A percentile compares a stretch with the other conserved stretches of the same genome.
These are phyloP conservation scores for Apis dorsata DNA, from an alignment of 1,140 invertebrate genomes.

Conservation along the genomic window DNA sequence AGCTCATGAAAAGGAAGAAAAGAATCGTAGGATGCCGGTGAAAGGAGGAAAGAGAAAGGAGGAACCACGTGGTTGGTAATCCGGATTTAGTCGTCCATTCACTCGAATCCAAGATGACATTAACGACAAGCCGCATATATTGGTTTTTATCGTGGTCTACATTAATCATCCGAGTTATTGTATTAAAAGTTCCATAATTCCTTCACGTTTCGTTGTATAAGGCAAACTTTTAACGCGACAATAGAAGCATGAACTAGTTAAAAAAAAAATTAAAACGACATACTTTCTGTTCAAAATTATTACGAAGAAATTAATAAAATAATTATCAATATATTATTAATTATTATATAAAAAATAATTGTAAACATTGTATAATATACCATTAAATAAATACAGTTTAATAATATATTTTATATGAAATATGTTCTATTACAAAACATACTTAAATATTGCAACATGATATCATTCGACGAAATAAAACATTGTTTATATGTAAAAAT, in stretches of 20 bases:
- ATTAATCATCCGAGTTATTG: not conserved
- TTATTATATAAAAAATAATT: too few relatives aligned
- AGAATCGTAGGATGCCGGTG: conserved; percentile 29
- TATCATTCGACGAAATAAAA: too few relatives aligned
- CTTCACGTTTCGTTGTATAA: not conserved
- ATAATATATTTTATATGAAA: too few relatives aligned
- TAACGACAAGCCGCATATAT: not conserved
- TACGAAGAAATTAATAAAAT: too few relatives aligned
- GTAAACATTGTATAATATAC: too few relatives aligned
- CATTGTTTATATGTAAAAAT: not conserved
- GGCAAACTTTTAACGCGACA: not conserved
- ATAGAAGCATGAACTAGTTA: not conserved
- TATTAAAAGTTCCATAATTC: not conserved
- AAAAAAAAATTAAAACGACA: not conserved
- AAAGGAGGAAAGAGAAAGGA: conserved; percentile 20
- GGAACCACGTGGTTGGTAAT: conserved; percentile 41
- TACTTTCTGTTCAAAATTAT: not conserved
- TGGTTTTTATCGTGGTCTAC: conserved; percentile 6
- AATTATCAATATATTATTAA: too few relatives aligned
- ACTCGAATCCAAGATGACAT: conserved; percentile 33
- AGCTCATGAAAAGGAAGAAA: not conserved
- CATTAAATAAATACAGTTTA: too few relatives aligned
- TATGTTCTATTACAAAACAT: too few relatives aligned
- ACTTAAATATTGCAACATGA: too few relatives aligned
- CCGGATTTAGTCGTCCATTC: conserved; percentile 48